Conservation (phyloP, 2,888 invertebrate genomes). For the Pecten maximus region DNA sequence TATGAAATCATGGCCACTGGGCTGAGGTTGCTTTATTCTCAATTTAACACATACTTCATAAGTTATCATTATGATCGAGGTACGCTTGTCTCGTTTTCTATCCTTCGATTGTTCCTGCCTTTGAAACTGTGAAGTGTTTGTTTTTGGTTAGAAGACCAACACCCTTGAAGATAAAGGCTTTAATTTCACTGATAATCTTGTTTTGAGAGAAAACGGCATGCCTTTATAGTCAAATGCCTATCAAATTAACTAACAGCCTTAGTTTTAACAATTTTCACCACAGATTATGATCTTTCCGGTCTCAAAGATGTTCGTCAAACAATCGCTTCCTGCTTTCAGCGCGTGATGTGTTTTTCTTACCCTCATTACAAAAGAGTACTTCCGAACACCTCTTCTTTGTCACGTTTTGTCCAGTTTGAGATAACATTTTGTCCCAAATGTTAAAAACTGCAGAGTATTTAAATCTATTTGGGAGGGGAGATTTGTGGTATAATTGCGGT, state of each 20-base stretch:
- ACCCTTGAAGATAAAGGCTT: constrained; percentile 7
- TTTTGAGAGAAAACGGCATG: constrained; percentile 5
- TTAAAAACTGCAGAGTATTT: background rate
- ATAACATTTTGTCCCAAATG: background rate
- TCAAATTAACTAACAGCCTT: background rate
- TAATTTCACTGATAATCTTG: constrained; percentile 32
- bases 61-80: background rate
- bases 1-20: background rate
- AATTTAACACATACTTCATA: background rate
- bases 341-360: constrained; percentile 29
- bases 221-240: background rate
- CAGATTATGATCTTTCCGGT: constrained; percentile 21
- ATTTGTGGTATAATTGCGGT: background rate
- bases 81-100: constrained; percentile 16
- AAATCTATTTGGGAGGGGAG: background rate
- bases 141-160: constrained; percentile 18
- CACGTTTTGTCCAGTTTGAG: background rate
- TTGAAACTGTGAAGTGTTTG: constrained; percentile 30
- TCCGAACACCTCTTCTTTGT: background rate
- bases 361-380: constrained; percentile 1
- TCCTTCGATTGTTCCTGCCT: background rate
- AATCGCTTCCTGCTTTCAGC: constrained; percentile 18
- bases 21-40: background rate
- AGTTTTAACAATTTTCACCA: constrained; percentile 9
- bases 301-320: constrained; percentile 13